Conservation (phyloP, 1,140 invertebrate genomes). For the Drosophila miranda region DNA sequence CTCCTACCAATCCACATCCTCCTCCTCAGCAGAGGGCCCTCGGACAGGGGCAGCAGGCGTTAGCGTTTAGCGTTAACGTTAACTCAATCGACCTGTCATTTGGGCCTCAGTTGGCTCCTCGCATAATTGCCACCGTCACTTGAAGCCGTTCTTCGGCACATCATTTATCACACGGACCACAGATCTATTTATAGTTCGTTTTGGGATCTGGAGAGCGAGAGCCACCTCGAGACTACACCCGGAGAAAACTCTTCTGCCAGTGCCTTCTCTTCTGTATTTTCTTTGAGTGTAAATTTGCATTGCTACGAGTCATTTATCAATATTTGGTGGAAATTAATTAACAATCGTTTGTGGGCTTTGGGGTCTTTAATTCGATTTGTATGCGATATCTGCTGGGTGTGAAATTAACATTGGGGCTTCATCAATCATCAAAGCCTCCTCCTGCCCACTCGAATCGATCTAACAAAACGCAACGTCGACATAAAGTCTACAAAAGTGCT, state of each 20-base stretch:
- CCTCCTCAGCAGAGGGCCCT: constrained; percentile 1
- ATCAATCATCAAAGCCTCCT: constrained; percentile 59
- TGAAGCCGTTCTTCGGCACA: constrained; percentile 78
- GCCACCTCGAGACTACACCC: background rate
- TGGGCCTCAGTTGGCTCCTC: constrained; percentile 72
- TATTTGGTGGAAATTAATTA: constrained; percentile 71
- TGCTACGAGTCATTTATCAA: constrained; percentile 62
- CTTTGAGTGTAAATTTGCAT: constrained; percentile 44
- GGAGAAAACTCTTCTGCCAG: constrained; percentile 1
- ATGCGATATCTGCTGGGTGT: constrained; percentile 70
- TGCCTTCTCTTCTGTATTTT: constrained; percentile 20
- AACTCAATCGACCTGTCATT: constrained; percentile 82
- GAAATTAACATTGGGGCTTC: constrained; percentile 65
- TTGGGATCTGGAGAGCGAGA: constrained; percentile 10
- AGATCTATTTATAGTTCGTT: constrained; percentile 44
- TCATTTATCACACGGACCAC: constrained; percentile 68
- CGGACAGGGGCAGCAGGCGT: constrained; percentile 25
- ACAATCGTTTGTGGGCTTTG: constrained; percentile 30
- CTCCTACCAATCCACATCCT: constrained; percentile 4
- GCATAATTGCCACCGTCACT: constrained; percentile 79
- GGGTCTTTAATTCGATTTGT: constrained; percentile 79
- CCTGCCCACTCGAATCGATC: constrained; percentile 51
- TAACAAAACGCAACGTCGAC: constrained; percentile 63
- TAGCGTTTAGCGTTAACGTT: constrained; percentile 81
- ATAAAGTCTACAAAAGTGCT: constrained; percentile 45